Conservation (phyloP, 2,113 vertebrate genomes). For the Telmatochromis sp. region DNA sequence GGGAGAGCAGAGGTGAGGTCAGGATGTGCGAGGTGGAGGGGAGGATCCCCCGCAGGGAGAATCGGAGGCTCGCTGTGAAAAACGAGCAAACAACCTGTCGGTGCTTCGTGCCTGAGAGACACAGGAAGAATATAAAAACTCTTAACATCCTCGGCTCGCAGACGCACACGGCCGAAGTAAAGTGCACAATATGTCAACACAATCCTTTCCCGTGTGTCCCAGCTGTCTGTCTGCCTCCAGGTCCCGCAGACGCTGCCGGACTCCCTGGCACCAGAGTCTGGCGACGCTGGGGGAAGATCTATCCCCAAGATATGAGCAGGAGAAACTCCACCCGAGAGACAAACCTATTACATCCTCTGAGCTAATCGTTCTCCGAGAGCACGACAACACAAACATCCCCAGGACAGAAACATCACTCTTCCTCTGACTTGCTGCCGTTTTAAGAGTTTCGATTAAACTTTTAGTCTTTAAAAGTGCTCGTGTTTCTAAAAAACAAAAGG, state of each 20-base stretch:
- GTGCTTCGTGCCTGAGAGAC: background rate
- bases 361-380: background rate
- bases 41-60: background rate
- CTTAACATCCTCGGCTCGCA: background rate
- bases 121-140: background rate
- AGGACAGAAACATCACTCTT: background rate
- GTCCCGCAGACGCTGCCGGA: slow-evolving; percentile 63
- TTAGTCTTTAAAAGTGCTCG: background rate
- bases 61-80: slow-evolving; percentile 32
- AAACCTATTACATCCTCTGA: slow-evolving; percentile 66
- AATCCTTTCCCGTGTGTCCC: slow-evolving; percentile 71
- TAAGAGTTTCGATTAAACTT: background rate
- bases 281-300: slow-evolving; percentile 74
- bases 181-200: slow-evolving; percentile 66
- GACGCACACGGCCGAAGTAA: background rate
- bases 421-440: background rate
- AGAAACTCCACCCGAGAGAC: slow-evolving; percentile 67
- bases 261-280: slow-evolving; percentile 81
- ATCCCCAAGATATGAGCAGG: slow-evolving; percentile 71
- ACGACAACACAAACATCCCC: slow-evolving; percentile 44
- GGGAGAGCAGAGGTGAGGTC: slow-evolving; percentile 6
- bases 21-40: slow-evolving; percentile 28
- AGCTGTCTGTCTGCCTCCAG: slow-evolving; percentile 51
- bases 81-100: slow-evolving; percentile 68
- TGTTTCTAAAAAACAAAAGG: background rate